Evolutionary conservation across 2,888 invertebrate species (phyloP).

Genomic region (Nemoura dubitans): DNA sequence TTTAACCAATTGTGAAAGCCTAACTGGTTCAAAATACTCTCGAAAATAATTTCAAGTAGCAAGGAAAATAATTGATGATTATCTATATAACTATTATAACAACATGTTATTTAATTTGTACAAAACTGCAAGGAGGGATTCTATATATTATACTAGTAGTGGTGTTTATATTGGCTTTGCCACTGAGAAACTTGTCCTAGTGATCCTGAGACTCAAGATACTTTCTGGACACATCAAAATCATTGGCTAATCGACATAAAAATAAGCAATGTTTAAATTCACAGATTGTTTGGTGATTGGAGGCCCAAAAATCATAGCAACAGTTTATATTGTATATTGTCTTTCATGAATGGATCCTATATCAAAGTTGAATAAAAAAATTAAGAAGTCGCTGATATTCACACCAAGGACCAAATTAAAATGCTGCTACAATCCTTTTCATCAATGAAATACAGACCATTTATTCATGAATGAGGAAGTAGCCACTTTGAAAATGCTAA

Average conservation of each 20-base stretch:
- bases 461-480: not conserved
- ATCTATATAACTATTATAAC: slow-evolving; percentile 17
- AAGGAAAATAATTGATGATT: slow-evolving; percentile 29
- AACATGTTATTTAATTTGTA: slow-evolving; percentile 14
- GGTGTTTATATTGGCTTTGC: slow-evolving; percentile 16
- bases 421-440: not conserved
- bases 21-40: slow-evolving; percentile 25
- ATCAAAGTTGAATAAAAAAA: slow-evolving; percentile 4
- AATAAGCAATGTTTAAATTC: not conserved
- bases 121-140: slow-evolving; percentile 37
- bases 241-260: slow-evolving; percentile 14
- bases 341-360: not conserved
- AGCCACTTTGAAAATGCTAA: slow-evolving; percentile 13
- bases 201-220: slow-evolving; percentile 45
- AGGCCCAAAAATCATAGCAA: not conserved
- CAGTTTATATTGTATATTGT: not conserved
- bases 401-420: not conserved
- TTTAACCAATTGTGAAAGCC: not conserved
- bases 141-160: slow-evolving; percentile 39
- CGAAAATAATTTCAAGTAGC: slow-evolving; percentile 7
- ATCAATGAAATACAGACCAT: not conserved
- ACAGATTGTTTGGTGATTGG: not conserved
- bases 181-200: slow-evolving; percentile 32
- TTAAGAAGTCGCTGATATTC: not conserved
- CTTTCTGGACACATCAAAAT: slow-evolving; percentile 37